These are phyloP conservation scores for Agraylea sexmaculata DNA, from an alignment of 1,140 invertebrate species.

Conservation along the genomic window DNA sequence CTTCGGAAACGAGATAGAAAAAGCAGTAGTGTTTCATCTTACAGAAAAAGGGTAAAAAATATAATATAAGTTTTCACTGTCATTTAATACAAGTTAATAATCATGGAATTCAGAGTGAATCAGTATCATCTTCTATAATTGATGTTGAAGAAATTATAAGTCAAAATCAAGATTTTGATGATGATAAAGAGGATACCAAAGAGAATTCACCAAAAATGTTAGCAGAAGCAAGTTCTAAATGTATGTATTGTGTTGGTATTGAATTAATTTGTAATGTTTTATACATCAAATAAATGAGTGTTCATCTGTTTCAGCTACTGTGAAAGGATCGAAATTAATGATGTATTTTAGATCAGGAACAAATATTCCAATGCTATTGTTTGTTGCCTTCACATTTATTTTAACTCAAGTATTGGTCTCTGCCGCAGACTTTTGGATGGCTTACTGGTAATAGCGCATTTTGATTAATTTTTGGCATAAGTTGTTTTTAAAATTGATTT, in stretches of 20 bases:
- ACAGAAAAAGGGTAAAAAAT: not conserved
- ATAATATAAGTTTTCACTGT: not conserved
- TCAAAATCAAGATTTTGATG: not conserved
- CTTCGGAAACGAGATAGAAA: not conserved
- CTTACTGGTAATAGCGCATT: conserved; percentile 17
- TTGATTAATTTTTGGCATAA: not conserved
- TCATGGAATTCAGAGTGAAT: conserved; percentile 14
- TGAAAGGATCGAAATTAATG: conserved; percentile 16
- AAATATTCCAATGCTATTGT: conserved; percentile 9
- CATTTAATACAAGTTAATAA: not conserved
- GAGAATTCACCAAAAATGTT: conserved; percentile 9
- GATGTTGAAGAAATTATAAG: conserved; percentile 5
- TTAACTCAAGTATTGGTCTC: conserved; percentile 11
- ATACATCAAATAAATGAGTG: conserved; percentile 5
- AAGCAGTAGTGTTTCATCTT: not conserved
- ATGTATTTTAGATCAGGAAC: conserved; percentile 17
- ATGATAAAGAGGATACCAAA: conserved; percentile 5
- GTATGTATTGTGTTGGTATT: not conserved
- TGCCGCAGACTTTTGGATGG: conserved; percentile 19
- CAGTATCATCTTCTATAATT: conserved; percentile 14
- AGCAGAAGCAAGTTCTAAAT: conserved; percentile 15
- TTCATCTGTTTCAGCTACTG: conserved; percentile 7
- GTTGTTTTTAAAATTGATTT: not conserved
- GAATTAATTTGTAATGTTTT: not conserved
- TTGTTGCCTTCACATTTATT: conserved; percentile 10